Evolutionary conservation across 2,113 vertebrate genomes (phyloP).

Genomic region (Poeciliopsis occidentalis): DNA sequence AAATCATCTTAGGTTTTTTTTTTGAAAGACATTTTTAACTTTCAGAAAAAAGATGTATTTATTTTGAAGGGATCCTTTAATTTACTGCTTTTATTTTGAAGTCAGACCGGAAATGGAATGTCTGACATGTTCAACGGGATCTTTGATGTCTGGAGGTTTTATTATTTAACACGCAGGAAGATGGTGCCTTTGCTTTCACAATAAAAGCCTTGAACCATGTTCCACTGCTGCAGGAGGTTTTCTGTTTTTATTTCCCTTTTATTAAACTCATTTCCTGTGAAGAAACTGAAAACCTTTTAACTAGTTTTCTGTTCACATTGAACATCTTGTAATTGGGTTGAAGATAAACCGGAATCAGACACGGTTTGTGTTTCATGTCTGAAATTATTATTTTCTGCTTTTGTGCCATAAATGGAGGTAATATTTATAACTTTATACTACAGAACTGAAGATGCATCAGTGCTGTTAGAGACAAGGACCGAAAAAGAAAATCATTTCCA

Average conservation of each 20-base stretch:
- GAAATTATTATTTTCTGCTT: background rate
- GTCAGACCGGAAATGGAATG: slow-evolving; percentile 4
- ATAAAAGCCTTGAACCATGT: slow-evolving; percentile 4
- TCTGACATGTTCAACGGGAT: background rate
- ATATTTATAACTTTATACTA: too few species aligned
- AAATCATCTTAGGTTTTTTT: background rate
- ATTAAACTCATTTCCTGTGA: background rate
- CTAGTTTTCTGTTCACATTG: background rate
- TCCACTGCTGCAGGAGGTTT: background rate
- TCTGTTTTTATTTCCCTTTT: background rate
- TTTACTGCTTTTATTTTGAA: background rate
- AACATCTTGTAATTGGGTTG: background rate
- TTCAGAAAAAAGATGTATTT: background rate
- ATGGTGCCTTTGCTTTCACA: slow-evolving; percentile 1
- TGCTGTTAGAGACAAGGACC: too few species aligned
- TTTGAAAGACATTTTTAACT: background rate
- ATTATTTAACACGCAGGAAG: background rate
- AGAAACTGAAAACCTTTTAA: background rate
- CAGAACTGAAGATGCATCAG: too few species aligned
- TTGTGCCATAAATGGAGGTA: background rate
- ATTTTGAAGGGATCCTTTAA: slow-evolving; percentile 12
- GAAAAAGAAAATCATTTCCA: too few species aligned
- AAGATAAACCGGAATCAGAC: background rate
- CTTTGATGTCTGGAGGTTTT: slow-evolving; percentile 2
- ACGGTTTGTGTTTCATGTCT: background rate